Evolutionary conservation across 2,113 vertebrate genomes (phyloP), one percentile per base, ranked within the genome.

Genomic region (Meles meles): DNA sequence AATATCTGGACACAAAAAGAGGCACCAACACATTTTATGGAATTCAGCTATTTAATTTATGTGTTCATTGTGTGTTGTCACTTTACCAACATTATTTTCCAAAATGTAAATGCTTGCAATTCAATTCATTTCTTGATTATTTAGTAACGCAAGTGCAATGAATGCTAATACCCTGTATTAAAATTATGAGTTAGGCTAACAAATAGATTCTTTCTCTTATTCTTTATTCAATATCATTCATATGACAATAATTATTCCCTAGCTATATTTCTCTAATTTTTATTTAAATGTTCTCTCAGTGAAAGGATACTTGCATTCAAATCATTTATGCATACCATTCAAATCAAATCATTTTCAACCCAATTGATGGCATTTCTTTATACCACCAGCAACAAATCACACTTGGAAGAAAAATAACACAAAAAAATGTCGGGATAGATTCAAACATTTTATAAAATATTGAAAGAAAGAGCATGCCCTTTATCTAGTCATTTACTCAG

Each of bases 241-340:
- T 8, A 76, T 47, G 59, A 59, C 85, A 94, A 71, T 97, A 97
- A 98, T 97, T 95, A 97, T 92, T 9, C 82, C 44, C 29, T 37
- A 94, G 47, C 27, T 55, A 93, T 57, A 91, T 80, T 97, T 91
- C 88, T 96, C 63, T 97, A 96, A 96, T 95, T 97, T 94, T 93
- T 97, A 93, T 97, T 98, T 96, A 96, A 94, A 94, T 96, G 65
- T 85, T 59, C 4, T 86, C 88, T 97, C 85, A 86, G 1, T 88
- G 49, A n/a, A 77, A 98, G 61, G 52, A 86, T 88, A 89, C 85
- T 94, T 97, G 31, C 55, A 91, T 97, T 97, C 92, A 95, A 97
- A 94, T 93, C 13, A 95, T 92, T 87, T 97, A 85, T 85, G 59
- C 52, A 55, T 93, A n/a, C 11, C 92, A 79, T 92, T 96, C 80